Evolutionary conservation across 2,797 vertebrate species (phyloP), one percentile per base, ranked within the genome.

Genomic region (Mormyrops boulengeri): DNA sequence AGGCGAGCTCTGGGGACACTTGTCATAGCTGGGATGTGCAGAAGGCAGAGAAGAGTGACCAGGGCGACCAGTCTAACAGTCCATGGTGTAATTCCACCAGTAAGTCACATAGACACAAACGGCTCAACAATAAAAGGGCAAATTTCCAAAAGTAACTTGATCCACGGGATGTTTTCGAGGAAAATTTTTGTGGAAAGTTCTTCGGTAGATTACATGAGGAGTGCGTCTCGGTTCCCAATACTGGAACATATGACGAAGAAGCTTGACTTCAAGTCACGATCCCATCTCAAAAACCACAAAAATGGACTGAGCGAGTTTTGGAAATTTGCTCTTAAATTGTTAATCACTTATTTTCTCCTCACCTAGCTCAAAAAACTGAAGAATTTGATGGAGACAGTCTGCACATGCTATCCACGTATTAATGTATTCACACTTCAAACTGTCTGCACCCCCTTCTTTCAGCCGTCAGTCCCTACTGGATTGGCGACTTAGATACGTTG

Each of bases 11-110:
- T 44, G 93, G 94, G 82, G 93, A 94, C 34, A 94, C 94, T 52
- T 92, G 92, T 88, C 93, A 94, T 19, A 92, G 85, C 90, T 92
- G 91, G 90, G 93, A 94, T 1, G 66, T 60, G 0, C 92, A 94
- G 11, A 92, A 92, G 49, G 69, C 89, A 2, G 93, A 93, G 52
- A 92, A 82, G 77, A 93, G 93, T 88, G 91, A 94, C 73, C 92
- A 95, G 62, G 94, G 41, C 12, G 17, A 92, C 80, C 96, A 95
- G 91, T 93, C 86, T 41, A 91, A 90, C 55, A 96, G 94, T 89
- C 96, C 95, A 22, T 95, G 95, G 53, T 97, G 96, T 92, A 97
- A 95, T 92, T 97, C 98, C 73, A 96, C 97, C 90, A 97, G 98
- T 98, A 94, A 93, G 96, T 94, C 84, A 30, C 47, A 52, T 41